Base-by-base conservation (phyloP, 2,888 invertebrate genomes). In the Caenorhabditis sp. region DNA sequence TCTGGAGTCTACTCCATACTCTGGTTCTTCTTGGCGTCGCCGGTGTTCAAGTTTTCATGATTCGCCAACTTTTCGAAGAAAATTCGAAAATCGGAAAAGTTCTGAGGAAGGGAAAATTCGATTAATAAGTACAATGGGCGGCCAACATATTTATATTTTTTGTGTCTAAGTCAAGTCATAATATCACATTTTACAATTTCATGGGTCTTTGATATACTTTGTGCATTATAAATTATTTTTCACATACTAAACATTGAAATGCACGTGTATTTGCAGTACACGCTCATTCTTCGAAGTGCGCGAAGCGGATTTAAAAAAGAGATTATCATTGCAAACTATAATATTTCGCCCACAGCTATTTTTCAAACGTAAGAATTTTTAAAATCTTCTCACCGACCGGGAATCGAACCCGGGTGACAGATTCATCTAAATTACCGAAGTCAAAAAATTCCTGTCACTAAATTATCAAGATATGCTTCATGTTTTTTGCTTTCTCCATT, bases 61-160 rank as follows among this genome's bases (percentile, higher is more conserved):
- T 94, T 20, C 92, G 92, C 76, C 93, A 93, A 88, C 90, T 95
- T 26, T 95, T 94, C 84, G 93, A 93, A 87, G 90, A 90, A 38
- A 88, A 88, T 67, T 89, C 89, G 38, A 82, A 86, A 50, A 69
- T 89, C n/a, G 87, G 87, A 52, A 73, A 76, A 56, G 57, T 83
- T 59, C 69, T 86, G 14, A 63, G 76, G 65, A 75, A 74, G 21
- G 63, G 63, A 26, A 57, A 57, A 27, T 49, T 57, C 10, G 57
- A 56, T 27, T 63, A 20, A 63, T 10, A 50, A 4, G 7, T 17
- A 14, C 17, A 50, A n/a, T 14, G 50, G 50, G 14, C 17, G n/a
- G n/a, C n/a, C n/a, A n/a, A n/a, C n/a, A n/a, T 38, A 38, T 38
- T 38, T 14, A 38, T 38, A 38, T 10, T 38, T 38, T 38, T 38